Evolutionary conservation across 2,888 invertebrate species (phyloP), one percentile per base, ranked within the genome.

Genomic region (Sicus ferrugineus): DNA sequence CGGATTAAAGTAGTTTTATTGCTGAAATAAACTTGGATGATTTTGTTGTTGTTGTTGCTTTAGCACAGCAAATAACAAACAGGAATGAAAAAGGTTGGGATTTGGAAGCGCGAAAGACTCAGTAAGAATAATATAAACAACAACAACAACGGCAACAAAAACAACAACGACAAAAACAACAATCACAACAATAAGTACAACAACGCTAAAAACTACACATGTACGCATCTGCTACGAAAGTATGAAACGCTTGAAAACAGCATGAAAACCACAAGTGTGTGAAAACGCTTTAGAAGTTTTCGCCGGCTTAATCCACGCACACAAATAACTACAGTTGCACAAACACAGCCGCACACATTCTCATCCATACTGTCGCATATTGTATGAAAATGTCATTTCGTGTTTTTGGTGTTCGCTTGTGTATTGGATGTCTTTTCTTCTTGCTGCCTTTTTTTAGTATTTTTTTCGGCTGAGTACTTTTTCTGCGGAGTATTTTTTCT

Each of bases 271-370:
- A 34, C 52, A 23, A 56, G 56, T 38, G 54, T 58, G 42, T 67
- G 58, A 67, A 67, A 67, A 67, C 58, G 58, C 28, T 67, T 67
- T 30, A 42, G 26, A 67, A 67, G 30, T 58, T 67, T 63, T 52
- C 9, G 46, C 48, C n/a, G 28, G 19, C n/a, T 28, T 9, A 28
- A 28, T 56, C 30, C 30, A 30, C 16, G 28, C n/a, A 28, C 16
- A n/a, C 30, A n/a, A n/a, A n/a, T n/a, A n/a, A n/a, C n/a, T n/a
- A n/a, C n/a, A n/a, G n/a, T 23, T 14, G 52, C 52, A 23, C 19
- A 26, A 61, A 61, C 42, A 42, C 21, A 26, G n/a, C n/a, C n/a
- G n/a, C 30, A 52, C 30, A 6, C 6, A 4, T 30, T 26, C 16
- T 30, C 30, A 14, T 42, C 3, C n/a, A 3, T 42, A 42, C n/a